Evolutionary conservation across 2,797 vertebrate species (phyloP).

Genomic region (Cossypha niveicapilla): DNA sequence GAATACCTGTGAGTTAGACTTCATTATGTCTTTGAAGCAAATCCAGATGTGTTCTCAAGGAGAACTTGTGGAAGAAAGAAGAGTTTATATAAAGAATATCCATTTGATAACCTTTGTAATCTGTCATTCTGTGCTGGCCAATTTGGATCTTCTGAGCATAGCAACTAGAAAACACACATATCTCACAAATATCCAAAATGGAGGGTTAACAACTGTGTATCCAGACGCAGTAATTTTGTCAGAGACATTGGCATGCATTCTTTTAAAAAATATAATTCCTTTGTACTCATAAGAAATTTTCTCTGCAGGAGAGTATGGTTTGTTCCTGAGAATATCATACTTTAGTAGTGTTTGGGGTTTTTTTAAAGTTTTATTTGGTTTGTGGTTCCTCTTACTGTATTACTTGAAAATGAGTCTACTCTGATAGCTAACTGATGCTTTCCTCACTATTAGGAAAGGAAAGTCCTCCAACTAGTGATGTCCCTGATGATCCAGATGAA

Average conservation of each 20-base stretch:
- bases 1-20: neutral
- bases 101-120: neutral
- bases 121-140: neutral
- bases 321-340: neutral
- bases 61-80: neutral
- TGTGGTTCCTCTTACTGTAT: neutral
- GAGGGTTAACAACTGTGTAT: neutral
- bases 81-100: neutral
- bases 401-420: neutral
- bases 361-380: neutral
- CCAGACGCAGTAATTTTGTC: neutral
- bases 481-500: slow-evolving; percentile 88
- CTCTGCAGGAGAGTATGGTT: neutral
- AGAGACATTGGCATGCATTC: neutral
- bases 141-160: neutral
- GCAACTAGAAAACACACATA: neutral
- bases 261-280: neutral
- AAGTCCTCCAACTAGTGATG: slow-evolving; percentile 87
- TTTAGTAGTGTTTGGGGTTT: neutral
- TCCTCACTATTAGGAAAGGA: slow-evolving; percentile 81
- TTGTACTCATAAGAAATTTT: neutral
- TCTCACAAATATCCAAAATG: neutral
- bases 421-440: neutral
- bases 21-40: neutral
- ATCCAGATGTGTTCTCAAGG: neutral